Evolutionary conservation across 2,113 vertebrate genomes (phyloP), one percentile per base, ranked within the genome.

Genomic region (Nematolebias whitei): DNA sequence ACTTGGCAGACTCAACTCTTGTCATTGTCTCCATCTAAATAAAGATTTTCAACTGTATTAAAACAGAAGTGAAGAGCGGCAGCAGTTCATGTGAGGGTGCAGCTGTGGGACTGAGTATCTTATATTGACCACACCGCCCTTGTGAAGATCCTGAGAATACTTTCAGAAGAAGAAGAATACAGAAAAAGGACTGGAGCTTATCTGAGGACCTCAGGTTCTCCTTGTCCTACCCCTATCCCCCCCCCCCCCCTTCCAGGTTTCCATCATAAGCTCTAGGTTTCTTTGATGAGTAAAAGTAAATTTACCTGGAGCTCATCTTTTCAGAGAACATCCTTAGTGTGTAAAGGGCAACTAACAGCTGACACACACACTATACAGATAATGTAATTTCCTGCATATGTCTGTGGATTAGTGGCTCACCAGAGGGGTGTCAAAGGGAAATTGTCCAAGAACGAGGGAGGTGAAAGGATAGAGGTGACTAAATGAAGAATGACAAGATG

Each of bases 401-500:
- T 72, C 70, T 71, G 74, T 73, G 63, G 68, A 76, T 79, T 66
- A 73, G 47, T 43, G 68, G 9, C 16, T 70, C 38, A 67, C n/a
- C 38, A 41, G 57, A 62, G 55, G 63, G 45, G 22, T 20, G 20
- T 16, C 14, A 41, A 69, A 41, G 23, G 22, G 48, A 65, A 51
- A 50, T 35, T 26, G 38, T 24, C 35, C 64, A 22, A 19, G 45
- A 67, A 61, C 12, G 53, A 59, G 61, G 57, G 13, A 68, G 23
- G 63, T 67, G 35, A 56, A 75, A 7, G 61, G 23, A 58, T 32
- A 44, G 54, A 68, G 18, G 50, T 56, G 40, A 58, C 54, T 43
- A 83, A 65, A 85, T 73, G 48, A 86, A 70, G 71, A 60, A 60
- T 1, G 53, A 80, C 64, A 80, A 85, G 75, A 87, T 58, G 69